phyloP scores from a whole-genome alignment of 1,140 invertebrate genomes.

The Chelonus insularis region DNA sequence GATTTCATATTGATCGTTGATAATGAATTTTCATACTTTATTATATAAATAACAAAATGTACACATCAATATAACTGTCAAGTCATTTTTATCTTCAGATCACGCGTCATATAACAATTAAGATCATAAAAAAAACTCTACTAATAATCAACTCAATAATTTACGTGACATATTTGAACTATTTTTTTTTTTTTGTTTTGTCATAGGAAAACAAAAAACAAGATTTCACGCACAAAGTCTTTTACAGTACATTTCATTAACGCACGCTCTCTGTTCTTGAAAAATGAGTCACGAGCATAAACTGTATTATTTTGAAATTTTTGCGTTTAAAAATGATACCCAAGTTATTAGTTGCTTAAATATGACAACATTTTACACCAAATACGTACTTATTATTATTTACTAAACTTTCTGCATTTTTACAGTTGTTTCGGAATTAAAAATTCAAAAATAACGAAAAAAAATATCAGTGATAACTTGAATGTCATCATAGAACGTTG shows the following conservation, averaged over 20 bases:
- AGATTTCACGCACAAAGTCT: neutral
- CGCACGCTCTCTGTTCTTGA: neutral
- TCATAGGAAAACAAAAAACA: neutral
- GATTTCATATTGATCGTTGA: neutral
- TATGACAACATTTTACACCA: slow-evolving; percentile 4
- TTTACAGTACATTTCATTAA: slow-evolving; percentile 5
- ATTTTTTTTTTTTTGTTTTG: too few relatives aligned
- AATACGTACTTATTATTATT: slow-evolving; percentile 26
- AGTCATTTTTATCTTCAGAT: too few relatives aligned
- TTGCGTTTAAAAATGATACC: neutral
- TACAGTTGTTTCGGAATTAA: too few relatives aligned
- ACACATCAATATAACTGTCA: too few relatives aligned
- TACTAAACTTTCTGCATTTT: too few relatives aligned
- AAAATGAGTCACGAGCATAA: neutral
- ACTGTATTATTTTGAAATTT: neutral
- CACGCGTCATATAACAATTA: too few relatives aligned
- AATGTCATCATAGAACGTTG: slow-evolving; percentile 15
- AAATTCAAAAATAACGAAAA: too few relatives aligned
- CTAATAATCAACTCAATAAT: too few relatives aligned
- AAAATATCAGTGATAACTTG: too few relatives aligned
- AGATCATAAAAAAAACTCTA: too few relatives aligned
- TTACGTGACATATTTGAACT: too few relatives aligned
- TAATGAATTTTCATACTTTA: slow-evolving; percentile 1
- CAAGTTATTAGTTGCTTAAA: slow-evolving; percentile 9
- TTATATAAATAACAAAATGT: too few relatives aligned